A percentile compares a stretch with the other conserved stretches of the same genome.
These are phyloP conservation scores for Cataglyphis cursor DNA, from an alignment of 2,888 invertebrate species.

Conservation along the genomic window DNA sequence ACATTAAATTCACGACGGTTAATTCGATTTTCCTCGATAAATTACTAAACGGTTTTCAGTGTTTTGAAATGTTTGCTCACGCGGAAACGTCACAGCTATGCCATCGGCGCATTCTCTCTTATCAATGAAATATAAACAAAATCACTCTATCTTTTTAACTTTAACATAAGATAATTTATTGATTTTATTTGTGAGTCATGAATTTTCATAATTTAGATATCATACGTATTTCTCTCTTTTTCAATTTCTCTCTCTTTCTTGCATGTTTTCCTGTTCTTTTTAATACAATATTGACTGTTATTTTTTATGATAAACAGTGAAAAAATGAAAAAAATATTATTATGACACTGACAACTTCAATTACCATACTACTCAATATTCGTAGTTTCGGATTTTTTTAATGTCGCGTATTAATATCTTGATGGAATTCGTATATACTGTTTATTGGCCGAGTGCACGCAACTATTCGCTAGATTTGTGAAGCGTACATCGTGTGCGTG, in stretches of 20 bases:
- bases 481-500: constrained; percentile 57
- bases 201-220: background rate
- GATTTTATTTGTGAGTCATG: background rate
- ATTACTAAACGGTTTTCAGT: constrained; percentile 62
- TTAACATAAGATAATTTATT: background rate
- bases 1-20: constrained; percentile 60
- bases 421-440: constrained; percentile 68
- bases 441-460: constrained; percentile 82
- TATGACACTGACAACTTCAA: background rate
- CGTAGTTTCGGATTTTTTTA: background rate
- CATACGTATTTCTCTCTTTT: background rate
- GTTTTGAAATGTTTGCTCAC: constrained; percentile 39
- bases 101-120: background rate
- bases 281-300: background rate
- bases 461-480: constrained; percentile 79
- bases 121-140: background rate
- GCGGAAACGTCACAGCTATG: constrained; percentile 9
- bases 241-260: background rate
- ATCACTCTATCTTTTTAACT: constrained; percentile 4
- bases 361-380: background rate
- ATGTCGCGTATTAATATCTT: constrained; percentile 38
- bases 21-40: constrained; percentile 58
- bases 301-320: background rate
- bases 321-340: background rate
- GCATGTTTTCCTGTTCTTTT: background rate